These are phyloP conservation scores for Phrynosoma blainvillii DNA, from an alignment of 2,113 vertebrate genomes.

Conservation along the genomic window DNA sequence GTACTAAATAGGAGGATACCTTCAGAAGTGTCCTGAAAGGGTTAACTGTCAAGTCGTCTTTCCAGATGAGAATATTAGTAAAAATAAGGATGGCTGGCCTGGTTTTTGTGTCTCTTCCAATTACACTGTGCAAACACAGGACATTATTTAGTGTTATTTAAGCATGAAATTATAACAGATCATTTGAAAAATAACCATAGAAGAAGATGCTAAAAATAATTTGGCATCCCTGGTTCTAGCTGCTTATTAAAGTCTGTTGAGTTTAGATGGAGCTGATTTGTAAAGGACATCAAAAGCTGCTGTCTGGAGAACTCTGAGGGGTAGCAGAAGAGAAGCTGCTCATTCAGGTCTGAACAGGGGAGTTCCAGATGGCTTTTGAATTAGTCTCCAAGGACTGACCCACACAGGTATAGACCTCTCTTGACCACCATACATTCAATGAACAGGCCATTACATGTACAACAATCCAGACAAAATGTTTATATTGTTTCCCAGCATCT, in stretches of 20 bases:
- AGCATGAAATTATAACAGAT: slow-evolving; percentile 83
- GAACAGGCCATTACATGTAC: no score
- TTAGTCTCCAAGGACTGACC: background rate
- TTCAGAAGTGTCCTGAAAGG: slow-evolving; percentile 48
- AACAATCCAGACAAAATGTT: no score
- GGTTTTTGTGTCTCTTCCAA: slow-evolving; percentile 74
- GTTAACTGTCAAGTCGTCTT: slow-evolving; percentile 52
- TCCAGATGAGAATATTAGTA: slow-evolving; percentile 53
- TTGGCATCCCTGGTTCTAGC: slow-evolving; percentile 71
- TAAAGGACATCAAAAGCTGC: slow-evolving; percentile 38
- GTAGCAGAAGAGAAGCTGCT: background rate
- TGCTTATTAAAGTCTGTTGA: slow-evolving; percentile 70
- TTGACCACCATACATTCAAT: background rate
- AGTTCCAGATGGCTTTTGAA: no score
- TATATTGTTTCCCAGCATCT: no score
- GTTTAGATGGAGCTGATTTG: slow-evolving; percentile 61
- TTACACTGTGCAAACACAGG: slow-evolving; percentile 76
- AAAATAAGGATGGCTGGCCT: slow-evolving; percentile 68
- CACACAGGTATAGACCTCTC: background rate
- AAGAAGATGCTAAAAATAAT: slow-evolving; percentile 78
- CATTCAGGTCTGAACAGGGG: background rate
- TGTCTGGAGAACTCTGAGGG: background rate
- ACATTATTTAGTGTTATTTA: slow-evolving; percentile 81
- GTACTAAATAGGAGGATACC: slow-evolving; percentile 33
- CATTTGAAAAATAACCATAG: slow-evolving; percentile 75